A percentile compares a stretch with the other conserved stretches of the same genome.
phyloP scores from a whole-genome alignment of 1,140 invertebrate species.

The Euglossa dilemma region DNA sequence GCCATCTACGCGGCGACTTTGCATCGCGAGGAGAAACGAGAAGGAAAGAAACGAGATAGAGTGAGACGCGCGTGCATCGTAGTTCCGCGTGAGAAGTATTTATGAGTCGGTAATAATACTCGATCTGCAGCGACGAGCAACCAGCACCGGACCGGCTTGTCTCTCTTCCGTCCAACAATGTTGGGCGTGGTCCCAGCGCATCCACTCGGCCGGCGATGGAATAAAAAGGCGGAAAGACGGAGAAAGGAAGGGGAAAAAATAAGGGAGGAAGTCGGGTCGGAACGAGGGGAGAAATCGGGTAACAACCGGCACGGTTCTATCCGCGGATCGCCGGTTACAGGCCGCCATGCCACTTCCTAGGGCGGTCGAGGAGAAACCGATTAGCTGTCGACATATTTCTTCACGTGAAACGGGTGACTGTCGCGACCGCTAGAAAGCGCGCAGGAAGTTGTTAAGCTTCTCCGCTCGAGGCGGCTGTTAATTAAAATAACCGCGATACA shows the following conservation, averaged over 20 bases:
- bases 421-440: slow-evolving; percentile 42
- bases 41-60: slow-evolving; percentile 6
- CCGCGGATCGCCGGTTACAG: slow-evolving; percentile 30
- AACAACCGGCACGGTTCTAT: neutral
- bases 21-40: slow-evolving; percentile 17
- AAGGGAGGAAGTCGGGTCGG: neutral
- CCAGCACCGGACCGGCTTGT: slow-evolving; percentile 13
- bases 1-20: slow-evolving; percentile 48
- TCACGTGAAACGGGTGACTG: slow-evolving; percentile 52
- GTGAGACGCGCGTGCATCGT: neutral
- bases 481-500: neutral
- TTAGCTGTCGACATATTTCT: slow-evolving; percentile 55
- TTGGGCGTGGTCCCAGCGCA: slow-evolving; percentile 52
- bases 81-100: slow-evolving; percentile 58
- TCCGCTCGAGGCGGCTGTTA: neutral
- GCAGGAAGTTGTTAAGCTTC: slow-evolving; percentile 19
- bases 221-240: neutral
- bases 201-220: slow-evolving; percentile 30
- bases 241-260: too few species aligned
- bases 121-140: slow-evolving; percentile 45
- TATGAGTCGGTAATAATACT: slow-evolving; percentile 63
- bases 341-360: slow-evolving; percentile 19
- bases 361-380: slow-evolving; percentile 28
- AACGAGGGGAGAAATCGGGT: slow-evolving; percentile 25
- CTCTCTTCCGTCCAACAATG: slow-evolving; percentile 57